Evolutionary conservation across 2,113 vertebrate species (phyloP).

Genomic region (Syngnathus scovelli): DNA sequence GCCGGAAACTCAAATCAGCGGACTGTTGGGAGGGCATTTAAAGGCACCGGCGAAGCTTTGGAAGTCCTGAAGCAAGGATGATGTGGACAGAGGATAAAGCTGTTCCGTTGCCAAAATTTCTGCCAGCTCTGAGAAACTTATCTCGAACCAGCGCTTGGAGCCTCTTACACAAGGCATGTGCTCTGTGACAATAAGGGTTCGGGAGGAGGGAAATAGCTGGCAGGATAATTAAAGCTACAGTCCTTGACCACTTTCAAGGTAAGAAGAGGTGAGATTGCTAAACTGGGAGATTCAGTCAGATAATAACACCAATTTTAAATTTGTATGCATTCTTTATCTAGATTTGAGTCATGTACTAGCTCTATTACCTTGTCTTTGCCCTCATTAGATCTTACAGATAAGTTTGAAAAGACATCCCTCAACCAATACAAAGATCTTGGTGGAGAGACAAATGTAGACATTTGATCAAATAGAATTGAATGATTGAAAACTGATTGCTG

Average conservation of each 20-base stretch:
- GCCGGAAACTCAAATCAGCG: constrained; percentile 7
- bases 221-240: not conserved
- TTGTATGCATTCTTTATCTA: not conserved
- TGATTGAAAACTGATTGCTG: too few relatives aligned
- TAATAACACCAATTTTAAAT: not conserved
- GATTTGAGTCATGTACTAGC: not conserved
- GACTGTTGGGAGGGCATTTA: constrained; percentile 11
- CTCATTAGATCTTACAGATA: not conserved
- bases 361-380: too few relatives aligned
- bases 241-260: not conserved
- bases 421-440: too few relatives aligned
- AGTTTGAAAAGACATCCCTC: too few relatives aligned
- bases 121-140: constrained; percentile 16
- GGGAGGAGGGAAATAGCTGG: not conserved
- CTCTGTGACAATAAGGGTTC: not conserved
- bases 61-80: constrained; percentile 17
- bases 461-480: too few relatives aligned
- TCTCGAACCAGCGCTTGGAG: constrained; percentile 13
- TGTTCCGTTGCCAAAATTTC: constrained; percentile 15
- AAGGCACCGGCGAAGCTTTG: constrained; percentile 8
- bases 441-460: too few relatives aligned
- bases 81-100: constrained; percentile 16
- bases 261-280: not conserved
- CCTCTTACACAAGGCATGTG: not conserved
- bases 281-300: not conserved